These are phyloP conservation scores for Hemichromis elongatus DNA, from an alignment of 2,113 vertebrate species.

Conservation along the genomic window DNA sequence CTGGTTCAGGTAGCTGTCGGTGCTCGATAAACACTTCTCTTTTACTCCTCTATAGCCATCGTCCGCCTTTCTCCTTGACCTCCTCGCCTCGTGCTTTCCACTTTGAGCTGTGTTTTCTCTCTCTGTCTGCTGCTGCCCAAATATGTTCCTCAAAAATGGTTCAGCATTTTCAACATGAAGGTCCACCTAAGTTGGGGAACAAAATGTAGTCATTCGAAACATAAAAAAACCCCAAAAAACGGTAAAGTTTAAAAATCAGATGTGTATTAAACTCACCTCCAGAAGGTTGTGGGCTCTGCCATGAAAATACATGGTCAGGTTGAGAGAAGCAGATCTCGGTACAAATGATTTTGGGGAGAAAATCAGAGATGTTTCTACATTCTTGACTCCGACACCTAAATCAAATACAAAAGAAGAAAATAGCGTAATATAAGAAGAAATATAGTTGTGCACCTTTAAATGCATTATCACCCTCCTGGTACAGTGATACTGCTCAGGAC, in stretches of 20 bases:
- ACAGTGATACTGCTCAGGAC: not conserved
- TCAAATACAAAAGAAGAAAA: not conserved
- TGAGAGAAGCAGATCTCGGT: conserved; percentile 75
- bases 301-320: conserved; percentile 76
- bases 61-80: conserved; percentile 6
- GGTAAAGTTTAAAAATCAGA: not conserved
- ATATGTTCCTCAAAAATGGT: conserved; percentile 55
- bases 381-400: conserved; percentile 75
- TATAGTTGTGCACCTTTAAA: not conserved
- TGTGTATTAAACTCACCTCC: conserved; percentile 70
- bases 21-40: conserved; percentile 66
- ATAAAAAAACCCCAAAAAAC: no score
- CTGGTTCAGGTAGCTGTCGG: conserved; percentile 67
- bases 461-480: not conserved
- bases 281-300: conserved; percentile 80
- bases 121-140: conserved; percentile 20
- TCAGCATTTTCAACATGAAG: conserved; percentile 66
- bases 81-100: not conserved
- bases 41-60: conserved; percentile 17
- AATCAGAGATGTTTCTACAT: conserved; percentile 78
- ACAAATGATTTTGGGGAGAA: conserved; percentile 85
- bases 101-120: not conserved
- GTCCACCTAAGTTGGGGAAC: conserved; percentile 52
- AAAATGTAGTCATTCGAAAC: not conserved
- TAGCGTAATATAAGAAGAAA: not conserved